Percentiles rank a stretch among this genome's conserved stretches.
phyloP scores from a whole-genome alignment of 2,113 vertebrate species.

The Lepus timidus region DNA sequence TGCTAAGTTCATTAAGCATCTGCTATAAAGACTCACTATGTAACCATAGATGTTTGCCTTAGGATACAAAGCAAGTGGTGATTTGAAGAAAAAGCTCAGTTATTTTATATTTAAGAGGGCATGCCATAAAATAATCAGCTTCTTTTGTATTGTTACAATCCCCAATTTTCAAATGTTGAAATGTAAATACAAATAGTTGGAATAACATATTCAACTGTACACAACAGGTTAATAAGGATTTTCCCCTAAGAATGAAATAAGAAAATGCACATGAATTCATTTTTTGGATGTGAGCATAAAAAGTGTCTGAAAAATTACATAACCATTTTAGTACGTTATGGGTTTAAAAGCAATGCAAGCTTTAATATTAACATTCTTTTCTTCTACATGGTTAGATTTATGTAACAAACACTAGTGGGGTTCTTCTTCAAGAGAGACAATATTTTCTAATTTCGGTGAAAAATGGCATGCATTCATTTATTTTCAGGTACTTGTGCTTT shows the following conservation, averaged over 20 bases:
- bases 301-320: background rate
- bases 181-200: too few species aligned
- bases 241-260: background rate
- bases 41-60: background rate
- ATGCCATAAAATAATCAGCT: background rate
- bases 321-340: background rate
- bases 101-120: conserved; percentile 21
- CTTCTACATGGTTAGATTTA: conserved; percentile 3
- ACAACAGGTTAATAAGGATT: background rate
- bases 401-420: background rate
- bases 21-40: background rate
- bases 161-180: too few species aligned
- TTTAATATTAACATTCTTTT: background rate
- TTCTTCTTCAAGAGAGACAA: background rate
- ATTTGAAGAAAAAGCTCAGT: background rate
- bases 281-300: background rate
- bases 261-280: background rate
- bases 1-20: conserved; percentile 9
- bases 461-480: background rate
- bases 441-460: conserved; percentile 17
- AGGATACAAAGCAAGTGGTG: background rate
- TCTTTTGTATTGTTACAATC: background rate
- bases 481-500: too few species aligned
- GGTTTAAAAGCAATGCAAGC: background rate
- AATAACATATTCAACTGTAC: too few species aligned